Percentiles rank a stretch among this genome's conserved stretches.
phyloP scores from a whole-genome alignment of 2,113 vertebrate genomes.

The Hemicordylus capensis region DNA sequence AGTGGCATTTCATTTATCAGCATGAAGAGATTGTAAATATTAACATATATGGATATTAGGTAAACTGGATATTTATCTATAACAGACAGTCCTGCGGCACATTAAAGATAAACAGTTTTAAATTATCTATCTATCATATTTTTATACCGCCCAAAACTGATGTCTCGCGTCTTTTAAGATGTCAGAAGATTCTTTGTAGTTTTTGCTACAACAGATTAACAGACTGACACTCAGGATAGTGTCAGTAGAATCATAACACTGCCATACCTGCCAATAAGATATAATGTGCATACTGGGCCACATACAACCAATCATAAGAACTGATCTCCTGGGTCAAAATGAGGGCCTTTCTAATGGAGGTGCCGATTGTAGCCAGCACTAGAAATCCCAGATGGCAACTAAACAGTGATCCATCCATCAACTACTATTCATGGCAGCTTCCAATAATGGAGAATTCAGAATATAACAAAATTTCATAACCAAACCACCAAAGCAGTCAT shows the following conservation, averaged over 20 bases:
- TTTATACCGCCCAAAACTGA: no score
- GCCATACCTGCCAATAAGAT: background rate
- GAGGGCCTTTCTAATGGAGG: background rate
- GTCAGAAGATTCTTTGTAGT: no score
- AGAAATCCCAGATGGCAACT: background rate
- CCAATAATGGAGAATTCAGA: background rate
- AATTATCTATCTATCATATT: no score
- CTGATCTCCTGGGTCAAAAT: background rate
- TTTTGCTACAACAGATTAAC: no score
- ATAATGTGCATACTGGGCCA: background rate
- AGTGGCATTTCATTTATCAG: background rate
- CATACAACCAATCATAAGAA: background rate
- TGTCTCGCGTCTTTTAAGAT: no score
- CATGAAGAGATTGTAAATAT: background rate
- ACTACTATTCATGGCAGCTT: background rate
- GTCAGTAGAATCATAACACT: background rate
- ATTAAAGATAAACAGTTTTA: no score
- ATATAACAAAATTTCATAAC: background rate
- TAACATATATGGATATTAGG: background rate
- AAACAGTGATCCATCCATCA: background rate
- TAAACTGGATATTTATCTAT: background rate
- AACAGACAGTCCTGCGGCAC: background rate
- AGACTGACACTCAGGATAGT: no score
- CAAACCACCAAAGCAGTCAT: background rate
- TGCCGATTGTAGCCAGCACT: background rate